Percentiles rank a stretch among this genome's conserved stretches.
These are phyloP conservation scores for Drosophila guanche DNA, from an alignment of 1,140 invertebrate species.

Conservation along the genomic window DNA sequence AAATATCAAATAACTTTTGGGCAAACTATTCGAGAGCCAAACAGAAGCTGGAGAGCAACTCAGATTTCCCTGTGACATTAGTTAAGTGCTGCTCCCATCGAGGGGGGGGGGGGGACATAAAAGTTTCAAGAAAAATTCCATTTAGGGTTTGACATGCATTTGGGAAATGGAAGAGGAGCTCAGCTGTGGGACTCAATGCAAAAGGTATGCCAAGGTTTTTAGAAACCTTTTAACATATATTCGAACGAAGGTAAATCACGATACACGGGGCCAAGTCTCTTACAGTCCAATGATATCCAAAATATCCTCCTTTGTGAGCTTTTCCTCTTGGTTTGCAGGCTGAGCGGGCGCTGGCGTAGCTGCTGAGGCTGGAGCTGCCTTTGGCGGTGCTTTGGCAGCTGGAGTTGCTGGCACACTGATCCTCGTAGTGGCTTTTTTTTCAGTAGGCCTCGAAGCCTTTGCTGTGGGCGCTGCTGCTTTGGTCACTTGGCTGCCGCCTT, in stretches of 20 bases:
- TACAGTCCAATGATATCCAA: conserved; percentile 49
- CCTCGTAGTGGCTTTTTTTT: neutral
- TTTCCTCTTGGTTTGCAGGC: conserved; percentile 12
- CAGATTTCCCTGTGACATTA: conserved; percentile 39
- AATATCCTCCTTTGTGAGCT: conserved; percentile 58
- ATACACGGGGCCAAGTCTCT: too few relatives aligned
- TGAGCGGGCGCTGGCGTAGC: neutral
- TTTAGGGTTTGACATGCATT: too few relatives aligned
- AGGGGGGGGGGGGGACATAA: conserved; percentile 1
- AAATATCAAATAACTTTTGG: conserved; percentile 73
- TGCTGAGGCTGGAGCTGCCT: neutral
- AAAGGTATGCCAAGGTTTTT: too few relatives aligned
- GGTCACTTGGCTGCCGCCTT: neutral
- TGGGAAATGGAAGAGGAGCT: too few relatives aligned
- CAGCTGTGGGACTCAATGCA: too few relatives aligned
- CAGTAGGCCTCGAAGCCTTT: neutral
- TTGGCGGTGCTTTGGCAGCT: neutral
- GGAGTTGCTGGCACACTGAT: neutral
- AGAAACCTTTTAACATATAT: too few relatives aligned
- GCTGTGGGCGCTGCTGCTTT: neutral
- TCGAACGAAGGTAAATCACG: too few relatives aligned
- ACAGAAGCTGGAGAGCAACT: conserved; percentile 22
- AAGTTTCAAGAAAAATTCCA: too few relatives aligned
- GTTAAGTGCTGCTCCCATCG: conserved; percentile 21
- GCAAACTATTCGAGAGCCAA: conserved; percentile 39